phyloP scores from a whole-genome alignment of 2,797 vertebrate species.

The Trichosurus vulpecula region DNA sequence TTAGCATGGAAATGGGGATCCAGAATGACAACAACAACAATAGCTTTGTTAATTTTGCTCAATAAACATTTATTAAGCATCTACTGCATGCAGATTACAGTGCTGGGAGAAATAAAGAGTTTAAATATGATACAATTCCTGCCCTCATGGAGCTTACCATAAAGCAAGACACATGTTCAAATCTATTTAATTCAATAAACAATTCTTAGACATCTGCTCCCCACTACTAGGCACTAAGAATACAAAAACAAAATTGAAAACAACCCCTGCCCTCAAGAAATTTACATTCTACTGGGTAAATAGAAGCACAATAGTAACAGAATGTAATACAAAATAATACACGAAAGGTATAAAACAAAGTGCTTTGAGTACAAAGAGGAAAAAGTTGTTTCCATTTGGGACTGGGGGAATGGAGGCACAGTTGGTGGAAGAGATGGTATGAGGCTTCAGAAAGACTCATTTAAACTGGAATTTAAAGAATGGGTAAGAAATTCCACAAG shows the following conservation, averaged over 20 bases:
- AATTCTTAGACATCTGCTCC: neutral
- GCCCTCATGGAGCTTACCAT: neutral
- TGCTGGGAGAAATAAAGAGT: neutral
- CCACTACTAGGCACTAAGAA: neutral
- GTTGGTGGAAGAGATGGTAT: neutral
- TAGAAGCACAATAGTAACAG: neutral
- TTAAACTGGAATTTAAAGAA: neutral
- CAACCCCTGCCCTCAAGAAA: neutral
- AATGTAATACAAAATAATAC: neutral
- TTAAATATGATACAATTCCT: neutral
- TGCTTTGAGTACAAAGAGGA: neutral
- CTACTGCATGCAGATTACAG: neutral
- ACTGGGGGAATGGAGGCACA: neutral
- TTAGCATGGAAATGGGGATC: neutral
- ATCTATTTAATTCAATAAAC: neutral
- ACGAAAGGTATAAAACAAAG: neutral
- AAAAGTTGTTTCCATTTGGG: neutral
- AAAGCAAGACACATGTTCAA: neutral
- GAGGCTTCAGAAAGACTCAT: neutral
- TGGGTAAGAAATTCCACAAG: neutral
- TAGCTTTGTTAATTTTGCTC: neutral
- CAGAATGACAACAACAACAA: neutral
- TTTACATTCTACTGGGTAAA: neutral
- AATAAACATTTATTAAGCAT: neutral
- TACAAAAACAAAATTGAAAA: neutral